These are phyloP conservation scores for Helicoverpa assulta DNA, from an alignment of 2,888 invertebrate species.

Conservation along the genomic window DNA sequence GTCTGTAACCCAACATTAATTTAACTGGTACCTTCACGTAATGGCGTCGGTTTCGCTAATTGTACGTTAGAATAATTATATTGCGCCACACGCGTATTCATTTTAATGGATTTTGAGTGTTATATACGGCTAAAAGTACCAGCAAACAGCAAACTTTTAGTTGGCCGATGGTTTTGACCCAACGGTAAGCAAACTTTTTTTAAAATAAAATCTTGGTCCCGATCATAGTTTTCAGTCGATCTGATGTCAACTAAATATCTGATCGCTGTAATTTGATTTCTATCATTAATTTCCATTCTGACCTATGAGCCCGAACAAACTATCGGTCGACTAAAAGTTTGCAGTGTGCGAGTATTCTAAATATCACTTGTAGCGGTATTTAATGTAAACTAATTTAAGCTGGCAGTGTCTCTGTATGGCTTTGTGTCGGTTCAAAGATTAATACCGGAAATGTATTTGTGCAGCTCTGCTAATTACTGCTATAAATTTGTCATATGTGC, in stretches of 20 bases:
- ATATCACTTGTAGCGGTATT: constrained; percentile 71
- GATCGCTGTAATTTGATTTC: too few relatives aligned
- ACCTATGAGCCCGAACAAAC: too few relatives aligned
- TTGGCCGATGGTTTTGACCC: too few relatives aligned
- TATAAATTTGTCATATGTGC: constrained; percentile 14
- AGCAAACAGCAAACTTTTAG: too few relatives aligned
- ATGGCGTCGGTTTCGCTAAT: constrained; percentile 89
- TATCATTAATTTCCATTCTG: too few relatives aligned
- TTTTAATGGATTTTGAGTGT: constrained; percentile 85
- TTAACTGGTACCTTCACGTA: constrained; percentile 86
- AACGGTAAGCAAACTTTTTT: too few relatives aligned
- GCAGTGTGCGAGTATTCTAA: constrained; percentile 3
- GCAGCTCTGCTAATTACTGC: constrained; percentile 25
- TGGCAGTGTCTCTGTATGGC: constrained; percentile 42
- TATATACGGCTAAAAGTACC: constrained; percentile 66
- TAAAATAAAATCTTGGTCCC: too few relatives aligned
- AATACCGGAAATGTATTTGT: constrained; percentile 41
- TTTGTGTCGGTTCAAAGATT: constrained; percentile 49
- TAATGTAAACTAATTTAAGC: constrained; percentile 65
- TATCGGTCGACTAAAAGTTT: too few relatives aligned
- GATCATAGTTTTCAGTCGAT: too few relatives aligned
- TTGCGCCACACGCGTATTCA: constrained; percentile 80
- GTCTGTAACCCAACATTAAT: constrained; percentile 89
- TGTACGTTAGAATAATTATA: constrained; percentile 88
- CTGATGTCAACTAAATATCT: too few relatives aligned